Percentiles rank a stretch among this genome's conserved stretches.
phyloP scores from a whole-genome alignment of 1,140 invertebrate genomes.

The Lucilia sericata region DNA sequence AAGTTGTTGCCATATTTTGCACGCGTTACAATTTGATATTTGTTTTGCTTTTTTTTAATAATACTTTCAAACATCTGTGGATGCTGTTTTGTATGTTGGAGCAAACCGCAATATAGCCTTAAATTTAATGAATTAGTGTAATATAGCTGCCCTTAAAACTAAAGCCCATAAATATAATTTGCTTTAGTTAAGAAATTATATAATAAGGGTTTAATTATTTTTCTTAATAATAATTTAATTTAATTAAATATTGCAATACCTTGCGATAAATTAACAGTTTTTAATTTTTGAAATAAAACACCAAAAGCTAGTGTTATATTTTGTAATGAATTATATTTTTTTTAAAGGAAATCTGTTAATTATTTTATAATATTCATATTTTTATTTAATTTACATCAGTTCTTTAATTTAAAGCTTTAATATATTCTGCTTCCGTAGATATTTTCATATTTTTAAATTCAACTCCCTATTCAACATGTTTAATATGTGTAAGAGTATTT shows the following conservation, averaged over 20 bases:
- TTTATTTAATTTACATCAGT: too few species aligned
- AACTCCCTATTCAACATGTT: background rate
- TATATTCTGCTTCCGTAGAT: background rate
- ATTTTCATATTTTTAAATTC: background rate
- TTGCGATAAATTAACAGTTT: too few species aligned
- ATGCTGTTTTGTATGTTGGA: background rate
- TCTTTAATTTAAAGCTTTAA: background rate
- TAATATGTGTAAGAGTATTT: background rate
- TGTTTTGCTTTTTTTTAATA: background rate
- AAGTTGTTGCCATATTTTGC: conserved; percentile 13
- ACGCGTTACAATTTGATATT: background rate
- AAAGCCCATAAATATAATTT: background rate
- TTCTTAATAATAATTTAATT: background rate
- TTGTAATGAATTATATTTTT: too few species aligned
- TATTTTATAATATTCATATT: too few species aligned
- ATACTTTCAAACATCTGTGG: conserved; percentile 26
- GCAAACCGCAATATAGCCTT: background rate
- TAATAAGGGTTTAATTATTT: background rate
- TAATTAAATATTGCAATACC: background rate
- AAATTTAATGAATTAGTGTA: background rate
- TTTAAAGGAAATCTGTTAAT: too few species aligned
- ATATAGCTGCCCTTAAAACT: background rate
- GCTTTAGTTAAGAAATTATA: background rate
- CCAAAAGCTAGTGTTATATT: too few species aligned
- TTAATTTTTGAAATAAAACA: too few species aligned